phyloP scores from a whole-genome alignment of 2,113 vertebrate genomes.

The Callospermophilus lateralis region DNA sequence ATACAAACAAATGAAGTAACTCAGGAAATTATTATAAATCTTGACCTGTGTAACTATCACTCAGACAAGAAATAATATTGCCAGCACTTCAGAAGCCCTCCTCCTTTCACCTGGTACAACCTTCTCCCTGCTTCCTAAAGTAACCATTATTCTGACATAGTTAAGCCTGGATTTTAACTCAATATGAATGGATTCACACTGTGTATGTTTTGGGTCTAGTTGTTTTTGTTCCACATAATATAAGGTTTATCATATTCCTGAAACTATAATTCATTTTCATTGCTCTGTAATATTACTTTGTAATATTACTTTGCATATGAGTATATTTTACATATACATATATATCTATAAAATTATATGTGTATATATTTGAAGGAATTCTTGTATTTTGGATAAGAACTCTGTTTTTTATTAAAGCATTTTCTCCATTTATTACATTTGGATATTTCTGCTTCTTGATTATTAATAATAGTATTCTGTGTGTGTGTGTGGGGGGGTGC shows the following conservation, averaged over 20 bases:
- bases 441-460: conserved; percentile 16
- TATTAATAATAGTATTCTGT: background rate
- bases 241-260: conserved; percentile 18
- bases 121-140: background rate
- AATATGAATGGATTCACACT: background rate
- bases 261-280: conserved; percentile 47
- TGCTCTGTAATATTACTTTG: background rate
- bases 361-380: no score
- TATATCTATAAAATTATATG: no score
- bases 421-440: background rate
- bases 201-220: background rate
- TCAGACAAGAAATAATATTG: conserved; percentile 37
- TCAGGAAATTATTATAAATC: background rate
- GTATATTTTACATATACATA: background rate
- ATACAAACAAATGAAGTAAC: background rate
- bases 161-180: conserved; percentile 4
- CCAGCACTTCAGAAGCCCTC: background rate
- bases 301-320: background rate
- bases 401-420: no score
- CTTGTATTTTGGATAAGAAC: no score
- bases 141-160: background rate
- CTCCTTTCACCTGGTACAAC: background rate
- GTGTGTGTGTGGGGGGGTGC: background rate
- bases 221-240: background rate
- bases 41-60: background rate